These are phyloP conservation scores for Tetrapedia diversipes DNA, from an alignment of 2,888 invertebrate genomes.

Conservation along the genomic window DNA sequence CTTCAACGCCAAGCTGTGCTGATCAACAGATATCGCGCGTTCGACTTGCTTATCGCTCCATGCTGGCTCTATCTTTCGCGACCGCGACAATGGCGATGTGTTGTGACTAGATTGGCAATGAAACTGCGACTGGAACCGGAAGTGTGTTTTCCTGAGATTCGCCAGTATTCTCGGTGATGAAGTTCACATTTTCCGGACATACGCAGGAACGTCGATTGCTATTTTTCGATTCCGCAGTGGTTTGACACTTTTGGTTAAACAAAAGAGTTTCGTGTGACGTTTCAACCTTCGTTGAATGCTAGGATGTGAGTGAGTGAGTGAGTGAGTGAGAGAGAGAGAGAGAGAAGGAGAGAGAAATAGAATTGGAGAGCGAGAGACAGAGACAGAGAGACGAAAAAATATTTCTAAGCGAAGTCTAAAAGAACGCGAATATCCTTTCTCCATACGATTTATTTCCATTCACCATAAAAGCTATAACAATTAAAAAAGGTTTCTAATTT, in stretches of 20 bases:
- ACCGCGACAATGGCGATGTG: conserved; percentile 28
- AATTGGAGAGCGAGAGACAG: too few species aligned
- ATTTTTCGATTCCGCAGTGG: not conserved
- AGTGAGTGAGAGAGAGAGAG: too few species aligned
- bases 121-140: conserved; percentile 40
- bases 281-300: conserved; percentile 28
- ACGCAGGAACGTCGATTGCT: not conserved
- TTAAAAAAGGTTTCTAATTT: not conserved
- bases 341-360: too few species aligned
- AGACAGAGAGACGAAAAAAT: too few species aligned
- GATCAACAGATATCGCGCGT: conserved; percentile 48
- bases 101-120: conserved; percentile 43
- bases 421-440: too few species aligned
- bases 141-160: conserved; percentile 55
- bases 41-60: conserved; percentile 44
- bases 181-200: conserved; percentile 59
- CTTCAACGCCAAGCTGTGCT: conserved; percentile 42
- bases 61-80: conserved; percentile 19
- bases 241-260: conserved; percentile 36
- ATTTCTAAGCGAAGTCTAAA: too few species aligned
- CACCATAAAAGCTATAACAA: not conserved
- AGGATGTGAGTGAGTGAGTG: not conserved
- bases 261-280: conserved; percentile 13
- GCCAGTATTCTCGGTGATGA: conserved; percentile 61
- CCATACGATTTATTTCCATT: conserved; percentile 1